Base-by-base conservation (phyloP, 1,140 invertebrate species). In the Pentalonia nigronervosa region DNA sequence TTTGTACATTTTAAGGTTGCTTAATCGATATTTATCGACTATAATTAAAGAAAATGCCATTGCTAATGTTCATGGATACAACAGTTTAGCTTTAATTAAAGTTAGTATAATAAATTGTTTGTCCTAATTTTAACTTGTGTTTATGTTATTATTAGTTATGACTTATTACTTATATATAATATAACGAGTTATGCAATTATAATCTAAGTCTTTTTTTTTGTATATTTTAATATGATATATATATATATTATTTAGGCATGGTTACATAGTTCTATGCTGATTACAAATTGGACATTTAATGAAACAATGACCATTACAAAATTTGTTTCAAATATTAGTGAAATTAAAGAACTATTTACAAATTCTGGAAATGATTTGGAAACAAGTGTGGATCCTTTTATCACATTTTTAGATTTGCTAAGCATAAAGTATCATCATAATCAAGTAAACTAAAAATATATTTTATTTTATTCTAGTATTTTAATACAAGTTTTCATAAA, bases 241-340 rank as follows among this genome's bases (percentile, higher is more conserved):
- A 67, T 90, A 45, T 81, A 47, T 91, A 21, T 47, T 81, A 30
- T 53, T 93, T 86, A 93, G 91, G 91, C 91, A 45, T 93, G 91
- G 91, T 83, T 93, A 93, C 91, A 84, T 53, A 93, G 91, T 45
- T 93, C 91, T 84, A 93, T 93, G 91, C n/a, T 93, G 21, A 93
- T 93, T 14, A 93, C 91, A 20, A 93, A 93, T 30, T 86, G 91
- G 81, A 86, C 91, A 48, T 56, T 84, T 21, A 93, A 93, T 53
- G 91, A 93, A 45, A 93, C 81, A 86, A 53, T 93, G 30, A 45
- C 36, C 25, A 93, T 93, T 53, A 93, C 91, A 56, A 7, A 86
- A 45, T 93, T 93, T 93, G 76, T 93, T 53, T 93, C 91, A 93
- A 93, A 50, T 53, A 93, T 93, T 20, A 93, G 34, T 7, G 91